Conservation (phyloP, 2,888 invertebrate genomes). For the Campoplex nolae region DNA sequence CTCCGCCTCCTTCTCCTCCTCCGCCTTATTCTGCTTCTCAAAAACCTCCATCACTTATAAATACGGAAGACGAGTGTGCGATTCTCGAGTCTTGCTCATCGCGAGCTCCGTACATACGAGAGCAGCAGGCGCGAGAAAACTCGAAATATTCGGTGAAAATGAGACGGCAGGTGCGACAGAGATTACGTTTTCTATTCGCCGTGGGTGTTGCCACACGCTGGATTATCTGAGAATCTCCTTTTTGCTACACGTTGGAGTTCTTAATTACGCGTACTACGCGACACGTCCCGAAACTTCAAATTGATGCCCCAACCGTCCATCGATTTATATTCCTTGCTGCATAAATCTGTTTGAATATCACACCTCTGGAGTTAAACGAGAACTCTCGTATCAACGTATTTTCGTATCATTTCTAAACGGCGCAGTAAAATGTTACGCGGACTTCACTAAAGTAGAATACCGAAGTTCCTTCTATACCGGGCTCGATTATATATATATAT, state of each 20-base stretch:
- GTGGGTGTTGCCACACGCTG: conserved; percentile 38
- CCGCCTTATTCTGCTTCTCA: conserved; percentile 8
- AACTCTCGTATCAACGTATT: not conserved
- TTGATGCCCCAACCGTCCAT: conserved; percentile 36
- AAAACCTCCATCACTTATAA: conserved; percentile 71
- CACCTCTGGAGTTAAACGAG: not conserved
- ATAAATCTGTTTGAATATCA: conserved; percentile 3
- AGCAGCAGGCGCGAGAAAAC: conserved; percentile 26
- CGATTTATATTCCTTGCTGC: conserved; percentile 42
- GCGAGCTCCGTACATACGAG: conserved; percentile 11
- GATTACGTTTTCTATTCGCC: conserved; percentile 26
- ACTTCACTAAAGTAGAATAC: not conserved
- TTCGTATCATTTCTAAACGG: not conserved
- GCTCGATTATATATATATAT: not conserved
- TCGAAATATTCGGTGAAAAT: conserved; percentile 53
- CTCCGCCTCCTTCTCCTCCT: conserved; percentile 9
- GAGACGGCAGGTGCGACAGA: conserved; percentile 56
- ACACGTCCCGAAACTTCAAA: conserved; percentile 31
- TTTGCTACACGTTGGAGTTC: conserved; percentile 25
- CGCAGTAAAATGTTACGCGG: not conserved
- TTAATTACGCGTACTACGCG: conserved; percentile 51
- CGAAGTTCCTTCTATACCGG: not conserved
- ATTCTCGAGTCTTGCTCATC: conserved; percentile 21
- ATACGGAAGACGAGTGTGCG: conserved; percentile 65
- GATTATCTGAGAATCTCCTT: conserved; percentile 38